phyloP scores from a whole-genome alignment of 2,888 invertebrate genomes.

The Noctuana brunneofusca region DNA sequence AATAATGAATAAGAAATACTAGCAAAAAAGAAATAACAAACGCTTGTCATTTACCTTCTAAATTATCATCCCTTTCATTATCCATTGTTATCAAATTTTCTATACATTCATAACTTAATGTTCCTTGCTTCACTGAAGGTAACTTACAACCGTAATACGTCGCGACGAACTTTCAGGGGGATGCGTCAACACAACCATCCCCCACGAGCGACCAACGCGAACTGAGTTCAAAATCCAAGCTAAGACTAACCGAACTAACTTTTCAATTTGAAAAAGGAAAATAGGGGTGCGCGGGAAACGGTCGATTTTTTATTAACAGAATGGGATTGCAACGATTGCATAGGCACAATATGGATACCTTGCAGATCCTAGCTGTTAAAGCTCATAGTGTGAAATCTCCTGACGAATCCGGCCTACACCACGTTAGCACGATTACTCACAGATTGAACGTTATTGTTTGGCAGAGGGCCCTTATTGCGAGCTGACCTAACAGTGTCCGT shows the following conservation, averaged over 20 bases:
- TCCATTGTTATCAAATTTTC: slow-evolving; percentile 10
- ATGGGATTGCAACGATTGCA: too few species aligned
- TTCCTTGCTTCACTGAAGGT: neutral
- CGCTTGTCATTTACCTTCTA: slow-evolving; percentile 20
- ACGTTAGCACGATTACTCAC: too few species aligned
- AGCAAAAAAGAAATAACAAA: too few species aligned
- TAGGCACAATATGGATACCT: too few species aligned
- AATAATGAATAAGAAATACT: too few species aligned
- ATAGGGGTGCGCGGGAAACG: neutral
- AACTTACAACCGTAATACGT: neutral
- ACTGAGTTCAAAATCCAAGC: slow-evolving; percentile 36
- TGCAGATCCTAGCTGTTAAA: too few species aligned
- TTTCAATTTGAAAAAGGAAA: slow-evolving; percentile 12
- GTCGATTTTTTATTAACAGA: too few species aligned
- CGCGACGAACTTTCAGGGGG: slow-evolving; percentile 37
- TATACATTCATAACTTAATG: neutral
- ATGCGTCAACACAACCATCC: slow-evolving; percentile 36
- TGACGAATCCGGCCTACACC: too few species aligned
- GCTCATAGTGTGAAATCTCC: too few species aligned
- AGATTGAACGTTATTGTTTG: too few species aligned
- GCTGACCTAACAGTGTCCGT: too few species aligned
- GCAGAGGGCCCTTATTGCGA: too few species aligned
- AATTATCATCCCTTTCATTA: slow-evolving; percentile 19
- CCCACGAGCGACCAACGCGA: slow-evolving; percentile 29
- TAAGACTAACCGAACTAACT: neutral